Evolutionary conservation across 2,888 invertebrate species (phyloP), one percentile per base, ranked within the genome.

Genomic region (Drosophila mulleri): DNA sequence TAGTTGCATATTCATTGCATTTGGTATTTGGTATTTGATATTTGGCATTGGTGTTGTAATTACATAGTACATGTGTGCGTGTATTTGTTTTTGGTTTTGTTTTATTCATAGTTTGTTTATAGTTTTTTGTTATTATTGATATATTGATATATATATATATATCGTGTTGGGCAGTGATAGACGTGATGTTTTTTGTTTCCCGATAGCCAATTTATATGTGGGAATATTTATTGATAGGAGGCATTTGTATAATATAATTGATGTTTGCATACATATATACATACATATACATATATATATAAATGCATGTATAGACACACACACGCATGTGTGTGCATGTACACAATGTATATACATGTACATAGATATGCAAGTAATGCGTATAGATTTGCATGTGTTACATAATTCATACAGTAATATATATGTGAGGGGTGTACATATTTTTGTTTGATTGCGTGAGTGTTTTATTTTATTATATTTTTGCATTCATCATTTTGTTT

Each of bases 401-500:
- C 67, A 76, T 65, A 70, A 72, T 73, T 79, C 61, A 77, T 67
- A 78, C 73, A 74, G 82, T 66, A 48, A 68, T 23, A 69, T 32
- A 32, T 81, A 68, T 77, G 72, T 84, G 72, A 61, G 53, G 60
- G 72, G 67, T 67, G 72, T 72, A 60, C 67, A 66, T 70, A 66
- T 70, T 53, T 67, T 78, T 71, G 39, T 37, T 53, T 23, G 39
- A 77, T 87, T 79, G 71, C 67, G 76, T 81, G 75, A 66, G 73
- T 78, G 78, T 85, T 78, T 72, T 65, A 66, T 79, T 72, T 72
- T 67, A 64, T 80, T 67, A 80, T 81, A 75, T 81, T 80, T 77
- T 77, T 77, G 83, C 88, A 88, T 83, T 83, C 81, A 88, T 83
- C 81, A 82, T 82, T 84, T 80, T 58, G 59, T 12, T 32, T 50